Evolutionary conservation across 2,113 vertebrate genomes (phyloP), one percentile per base, ranked within the genome.

Genomic region (Dromaius novaehollandiae): DNA sequence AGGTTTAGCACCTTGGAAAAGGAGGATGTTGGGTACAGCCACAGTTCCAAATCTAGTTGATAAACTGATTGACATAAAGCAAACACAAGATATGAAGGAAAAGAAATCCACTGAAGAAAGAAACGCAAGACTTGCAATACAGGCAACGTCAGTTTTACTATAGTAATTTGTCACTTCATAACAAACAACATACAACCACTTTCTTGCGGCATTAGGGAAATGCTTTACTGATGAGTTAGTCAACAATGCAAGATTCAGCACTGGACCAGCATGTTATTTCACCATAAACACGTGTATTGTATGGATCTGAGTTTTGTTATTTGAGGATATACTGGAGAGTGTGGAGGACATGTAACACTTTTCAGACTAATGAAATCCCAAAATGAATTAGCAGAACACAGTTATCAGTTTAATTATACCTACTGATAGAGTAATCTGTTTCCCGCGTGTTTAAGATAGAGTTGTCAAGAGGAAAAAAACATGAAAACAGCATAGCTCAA

Each of bases 1-100:
- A 7, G 99, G 99, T 92, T 99, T 99, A 75, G 98, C 99, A 65
- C 99, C 99, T 98, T 99, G 99, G 96, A 99, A 99, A 92, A 99
- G 97, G 44, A 99, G 98, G 65, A 99, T 99, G 91, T 99, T 99
- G 18, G 99, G 99, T 61, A 99, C 99, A 24, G 99, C 99, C 60
- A 99, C 99, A 0, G 99, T 99, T 84, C 99, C 99, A 97, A 99
- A 99, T 86, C 99, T 98, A 1, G 99, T 99, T 34, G 99, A 99
- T 56, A 99, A 98, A 90, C 99, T 99, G 93, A 80, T 42, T n/a
- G 53, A 97, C 90, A 91, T n/a, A 87, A 96, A 78, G 30, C 24
- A 70, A 84, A 89, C 9, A 93, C 24, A 95, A 88, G 63, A 69
- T 3, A 77, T 85, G 44, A 97, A 86, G 28, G 55, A 93, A 84